Percentiles rank a stretch among this genome's conserved stretches.
Conservation (phyloP, 2,113 vertebrate genomes). For the Corapipo altera region DNA sequence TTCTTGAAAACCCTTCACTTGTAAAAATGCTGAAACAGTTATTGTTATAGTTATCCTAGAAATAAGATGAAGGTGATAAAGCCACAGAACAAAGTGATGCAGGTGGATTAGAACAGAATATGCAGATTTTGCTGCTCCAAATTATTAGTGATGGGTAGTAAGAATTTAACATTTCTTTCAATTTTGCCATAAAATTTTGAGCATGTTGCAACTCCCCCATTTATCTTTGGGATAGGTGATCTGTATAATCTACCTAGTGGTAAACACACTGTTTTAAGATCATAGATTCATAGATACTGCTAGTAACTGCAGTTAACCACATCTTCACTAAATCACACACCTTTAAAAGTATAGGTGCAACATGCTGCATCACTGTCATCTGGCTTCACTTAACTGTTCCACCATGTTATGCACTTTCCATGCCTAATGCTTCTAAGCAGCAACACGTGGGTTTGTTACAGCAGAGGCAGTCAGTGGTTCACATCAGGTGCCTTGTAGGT, state of each 20-base stretch:
- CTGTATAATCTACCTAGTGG: background rate
- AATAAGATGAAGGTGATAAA: background rate
- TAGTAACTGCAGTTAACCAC: background rate
- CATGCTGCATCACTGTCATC: background rate
- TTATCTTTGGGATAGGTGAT: background rate
- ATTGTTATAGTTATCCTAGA: background rate
- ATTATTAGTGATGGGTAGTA: background rate
- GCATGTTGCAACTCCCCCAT: background rate
- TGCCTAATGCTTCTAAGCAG: background rate
- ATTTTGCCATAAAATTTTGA: background rate
- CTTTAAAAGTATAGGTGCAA: background rate
- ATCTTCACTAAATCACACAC: background rate
- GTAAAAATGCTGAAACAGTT: background rate
- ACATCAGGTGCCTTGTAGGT: background rate
- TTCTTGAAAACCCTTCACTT: background rate
- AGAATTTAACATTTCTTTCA: background rate
- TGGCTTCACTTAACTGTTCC: background rate
- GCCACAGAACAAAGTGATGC: background rate
- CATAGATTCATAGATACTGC: background rate
- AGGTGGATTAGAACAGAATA: background rate
- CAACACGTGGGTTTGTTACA: background rate
- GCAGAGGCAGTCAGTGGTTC: background rate
- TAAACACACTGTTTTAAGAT: background rate
- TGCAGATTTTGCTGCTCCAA: background rate
- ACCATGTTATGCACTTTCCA: background rate